phyloP scores from a whole-genome alignment of 2,888 invertebrate species.

The Meteorus colon region DNA sequence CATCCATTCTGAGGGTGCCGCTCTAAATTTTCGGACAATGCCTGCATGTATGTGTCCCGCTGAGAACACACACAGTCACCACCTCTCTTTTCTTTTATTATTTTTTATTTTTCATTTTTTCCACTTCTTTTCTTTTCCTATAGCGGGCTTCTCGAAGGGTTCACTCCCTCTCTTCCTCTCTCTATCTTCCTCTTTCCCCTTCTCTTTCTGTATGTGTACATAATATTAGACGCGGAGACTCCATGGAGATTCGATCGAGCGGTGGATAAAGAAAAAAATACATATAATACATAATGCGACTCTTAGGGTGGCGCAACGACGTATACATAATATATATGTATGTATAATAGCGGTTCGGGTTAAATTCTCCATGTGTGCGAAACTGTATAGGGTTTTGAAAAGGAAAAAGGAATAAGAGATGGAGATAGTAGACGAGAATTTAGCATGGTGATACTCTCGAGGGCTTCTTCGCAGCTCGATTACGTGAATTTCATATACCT shows the following conservation, averaged over 20 bases:
- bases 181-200: slow-evolving; percentile 36
- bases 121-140: slow-evolving; percentile 26
- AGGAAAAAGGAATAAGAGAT: not conserved
- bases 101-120: not conserved
- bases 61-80: slow-evolving; percentile 49
- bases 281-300: slow-evolving; percentile 9
- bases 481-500: slow-evolving; percentile 33
- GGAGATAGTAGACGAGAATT: not conserved
- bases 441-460: slow-evolving; percentile 5
- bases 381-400: not conserved
- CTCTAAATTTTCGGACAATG: slow-evolving; percentile 47
- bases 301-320: slow-evolving; percentile 21
- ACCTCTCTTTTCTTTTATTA: slow-evolving; percentile 2
- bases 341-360: slow-evolving; percentile 19
- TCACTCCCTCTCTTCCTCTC: slow-evolving; percentile 21
- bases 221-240: slow-evolving; percentile 16
- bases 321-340: slow-evolving; percentile 6
- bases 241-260: slow-evolving; percentile 41
- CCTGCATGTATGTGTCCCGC: slow-evolving; percentile 42
- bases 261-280: slow-evolving; percentile 25
- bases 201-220: not conserved
- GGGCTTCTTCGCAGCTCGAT: slow-evolving; percentile 27
- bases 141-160: not conserved
- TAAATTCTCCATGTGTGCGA: slow-evolving; percentile 23
- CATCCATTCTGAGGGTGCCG: slow-evolving; percentile 40